Base-by-base conservation (phyloP, 1,140 invertebrate genomes). In the Pogonomyrmex californicus region DNA sequence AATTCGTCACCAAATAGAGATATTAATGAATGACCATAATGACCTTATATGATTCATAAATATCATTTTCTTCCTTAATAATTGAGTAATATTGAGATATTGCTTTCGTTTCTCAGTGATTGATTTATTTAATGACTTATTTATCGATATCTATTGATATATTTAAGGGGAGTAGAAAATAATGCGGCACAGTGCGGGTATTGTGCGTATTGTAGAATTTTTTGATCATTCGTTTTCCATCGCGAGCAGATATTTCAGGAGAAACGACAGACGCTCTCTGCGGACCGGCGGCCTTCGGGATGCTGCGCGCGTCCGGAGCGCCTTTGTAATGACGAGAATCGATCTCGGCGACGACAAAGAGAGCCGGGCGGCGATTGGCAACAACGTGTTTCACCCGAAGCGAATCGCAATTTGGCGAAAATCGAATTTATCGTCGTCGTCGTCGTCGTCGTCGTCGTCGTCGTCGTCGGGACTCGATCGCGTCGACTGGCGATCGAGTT, bases 301-400 rank as follows among this genome's bases (percentile, higher is more conserved):
- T 73, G 54, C 68, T 49, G 68, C n/a, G 68, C 79, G 68, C 79
- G 54, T 83, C 41, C 9, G 30, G 38, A 23, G 6, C 49, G 41
- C 79, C 79, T 82, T 82, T 82, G 79, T 82, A 73, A 82, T 54
- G 68, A 82, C 78, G 76, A 5, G 47, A 41, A 79, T 79, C 77
- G 62, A 79, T 79, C 47, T 30, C 33, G 23, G 17, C 44, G 60
- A 7, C 62, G 79, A 82, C 79, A 82, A 82, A 82, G 79, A 23
- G 51, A 54, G 10, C 38, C 36, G 1, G 73, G n/a, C 51, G 47
- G 68, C 71, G 75, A 68, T 41, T 70, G 65, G 47, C 77, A 54
- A 38, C 63, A 30, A 56, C 63, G 62, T 17, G 23, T 47, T 51
- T 54, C 44, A 17, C 17, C 49, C 47, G 33, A 2, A 12, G 47